Conservation (phyloP, 2,797 vertebrate genomes). For the Phrynocephalus forsythii region DNA sequence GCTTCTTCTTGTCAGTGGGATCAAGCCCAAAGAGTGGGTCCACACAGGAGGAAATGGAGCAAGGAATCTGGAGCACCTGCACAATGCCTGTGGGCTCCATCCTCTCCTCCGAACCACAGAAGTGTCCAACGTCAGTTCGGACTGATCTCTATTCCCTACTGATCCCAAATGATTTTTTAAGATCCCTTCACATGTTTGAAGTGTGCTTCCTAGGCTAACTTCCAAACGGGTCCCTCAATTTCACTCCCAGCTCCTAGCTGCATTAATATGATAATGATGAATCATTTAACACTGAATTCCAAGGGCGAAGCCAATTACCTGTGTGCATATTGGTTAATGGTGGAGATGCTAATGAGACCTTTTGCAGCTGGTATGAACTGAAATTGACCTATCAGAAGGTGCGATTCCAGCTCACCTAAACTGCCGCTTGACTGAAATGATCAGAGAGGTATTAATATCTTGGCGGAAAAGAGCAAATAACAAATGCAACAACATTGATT, state of each 20-base stretch:
- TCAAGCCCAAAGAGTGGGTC: neutral
- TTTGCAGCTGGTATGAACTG: slow-evolving; percentile 21
- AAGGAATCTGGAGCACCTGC: too few relatives aligned
- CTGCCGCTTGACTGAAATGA: slow-evolving; percentile 48
- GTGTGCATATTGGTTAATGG: slow-evolving; percentile 69
- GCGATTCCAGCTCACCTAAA: slow-evolving; percentile 23
- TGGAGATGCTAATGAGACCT: slow-evolving; percentile 58
- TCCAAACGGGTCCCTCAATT: slow-evolving; percentile 5
- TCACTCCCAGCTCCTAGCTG: slow-evolving; percentile 39
- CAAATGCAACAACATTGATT: neutral
- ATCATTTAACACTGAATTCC: slow-evolving; percentile 64
- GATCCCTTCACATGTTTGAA: neutral
- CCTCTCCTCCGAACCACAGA: too few relatives aligned
- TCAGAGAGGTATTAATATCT: slow-evolving; percentile 20
- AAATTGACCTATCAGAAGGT: slow-evolving; percentile 52
- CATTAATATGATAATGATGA: slow-evolving; percentile 74
- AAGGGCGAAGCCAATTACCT: slow-evolving; percentile 68
- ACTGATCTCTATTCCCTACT: too few relatives aligned
- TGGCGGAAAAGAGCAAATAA: neutral
- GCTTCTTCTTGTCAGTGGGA: too few relatives aligned
- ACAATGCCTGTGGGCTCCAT: too few relatives aligned
- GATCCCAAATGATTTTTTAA: neutral
- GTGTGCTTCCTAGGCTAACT: neutral
- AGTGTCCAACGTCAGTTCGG: neutral
- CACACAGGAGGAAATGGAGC: too few relatives aligned